Evolutionary conservation across 2,888 invertebrate species (phyloP).

Genomic region (Epistrophe grossulariae): DNA sequence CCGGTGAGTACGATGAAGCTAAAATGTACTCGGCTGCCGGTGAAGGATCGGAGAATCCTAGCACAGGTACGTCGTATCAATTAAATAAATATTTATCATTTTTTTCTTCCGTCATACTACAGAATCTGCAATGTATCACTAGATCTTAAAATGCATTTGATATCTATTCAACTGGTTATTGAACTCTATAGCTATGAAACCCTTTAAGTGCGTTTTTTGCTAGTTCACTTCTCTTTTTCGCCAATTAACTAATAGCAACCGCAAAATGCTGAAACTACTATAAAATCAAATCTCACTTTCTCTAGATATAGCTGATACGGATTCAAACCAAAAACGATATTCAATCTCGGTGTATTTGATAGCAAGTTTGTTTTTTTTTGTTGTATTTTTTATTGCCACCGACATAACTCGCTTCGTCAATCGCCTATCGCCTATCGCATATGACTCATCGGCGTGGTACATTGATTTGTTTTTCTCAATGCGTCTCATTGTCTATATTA

Average conservation of each 20-base stretch:
- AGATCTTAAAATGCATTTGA: neutral
- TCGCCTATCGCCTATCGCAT: slow-evolving; percentile 27
- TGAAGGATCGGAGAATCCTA: slow-evolving; percentile 63
- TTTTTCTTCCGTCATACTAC: neutral
- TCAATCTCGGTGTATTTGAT: slow-evolving; percentile 33
- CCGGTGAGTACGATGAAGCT: slow-evolving; percentile 79
- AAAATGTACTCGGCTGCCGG: slow-evolving; percentile 79
- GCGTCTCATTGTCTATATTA: slow-evolving; percentile 58
- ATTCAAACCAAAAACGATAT: slow-evolving; percentile 37
- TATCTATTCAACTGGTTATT: slow-evolving; percentile 67
- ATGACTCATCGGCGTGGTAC: slow-evolving; percentile 65
- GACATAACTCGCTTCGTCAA: slow-evolving; percentile 7
- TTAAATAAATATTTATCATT: neutral
- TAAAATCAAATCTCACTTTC: slow-evolving; percentile 31
- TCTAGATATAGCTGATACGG: slow-evolving; percentile 17
- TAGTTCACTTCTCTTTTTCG: slow-evolving; percentile 26
- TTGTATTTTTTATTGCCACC: slow-evolving; percentile 21
- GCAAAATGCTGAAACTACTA: slow-evolving; percentile 12
- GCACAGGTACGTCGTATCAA: slow-evolving; percentile 62
- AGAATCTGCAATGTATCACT: neutral
- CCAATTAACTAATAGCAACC: slow-evolving; percentile 16
- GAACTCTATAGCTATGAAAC: slow-evolving; percentile 67
- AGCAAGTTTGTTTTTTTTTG: slow-evolving; percentile 12
- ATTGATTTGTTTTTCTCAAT: slow-evolving; percentile 65
- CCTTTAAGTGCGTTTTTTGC: slow-evolving; percentile 60